Conservation (phyloP, 2,888 invertebrate species). For the Clitarchus hookeri region DNA sequence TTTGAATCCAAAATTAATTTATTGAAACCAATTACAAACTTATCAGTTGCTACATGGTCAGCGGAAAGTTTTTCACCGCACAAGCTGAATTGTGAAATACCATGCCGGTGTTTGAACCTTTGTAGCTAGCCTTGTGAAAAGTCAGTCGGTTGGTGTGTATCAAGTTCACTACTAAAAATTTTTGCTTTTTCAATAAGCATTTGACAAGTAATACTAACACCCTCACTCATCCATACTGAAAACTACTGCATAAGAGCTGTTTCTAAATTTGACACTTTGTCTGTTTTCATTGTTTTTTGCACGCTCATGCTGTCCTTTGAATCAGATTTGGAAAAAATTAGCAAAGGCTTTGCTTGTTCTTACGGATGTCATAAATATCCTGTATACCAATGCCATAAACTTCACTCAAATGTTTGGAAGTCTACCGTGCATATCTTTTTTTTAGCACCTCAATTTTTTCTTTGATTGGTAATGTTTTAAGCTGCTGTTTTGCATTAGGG, state of each 20-base stretch:
- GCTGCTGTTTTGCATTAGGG: not conserved
- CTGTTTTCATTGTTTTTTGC: not conserved
- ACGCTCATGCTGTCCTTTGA: not conserved
- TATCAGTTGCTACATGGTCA: not conserved
- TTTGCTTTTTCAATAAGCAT: not conserved
- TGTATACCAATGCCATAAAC: not conserved
- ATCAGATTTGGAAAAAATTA: not conserved
- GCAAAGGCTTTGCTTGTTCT: not conserved
- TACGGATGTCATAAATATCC: not conserved
- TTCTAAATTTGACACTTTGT: not conserved
- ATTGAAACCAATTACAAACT: not conserved
- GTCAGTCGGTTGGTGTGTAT: not conserved
- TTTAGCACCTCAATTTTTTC: slow-evolving; percentile 2
- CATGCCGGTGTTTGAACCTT: not conserved
- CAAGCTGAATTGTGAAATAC: not conserved
- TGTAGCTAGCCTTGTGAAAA: not conserved
- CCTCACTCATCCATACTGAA: not conserved
- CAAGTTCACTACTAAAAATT: not conserved
- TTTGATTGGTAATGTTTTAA: not conserved
- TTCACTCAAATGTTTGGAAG: not conserved
- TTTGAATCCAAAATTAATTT: not conserved
- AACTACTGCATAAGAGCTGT: not conserved
- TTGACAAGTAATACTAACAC: not conserved
- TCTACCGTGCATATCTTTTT: not conserved
- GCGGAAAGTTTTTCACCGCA: not conserved